Conservation (phyloP, 2,113 vertebrate genomes). For the human (Homo sapiens) region GRCh38 chr4:71207001-71207500, state of each 20-base stretch:
- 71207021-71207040: background rate
- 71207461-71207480: background rate
- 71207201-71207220: background rate
- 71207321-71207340: background rate
- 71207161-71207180: background rate
- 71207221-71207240: background rate
- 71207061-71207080: background rate
- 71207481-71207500: background rate
- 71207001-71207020: background rate
- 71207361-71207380: slow-evolving; percentile 39
- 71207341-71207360: slow-evolving; percentile 16
- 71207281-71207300: slow-evolving; percentile 37
- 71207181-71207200: slow-evolving; percentile 3
- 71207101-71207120: slow-evolving; percentile 17
- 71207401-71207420: background rate
- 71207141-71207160: slow-evolving; percentile 21
- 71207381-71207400: background rate
- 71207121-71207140: slow-evolving; percentile 22
- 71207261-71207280: slow-evolving; percentile 40
- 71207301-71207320: slow-evolving; percentile 59
- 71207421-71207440: background rate
- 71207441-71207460: background rate
- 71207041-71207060: background rate
- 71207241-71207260: slow-evolving; percentile 47
- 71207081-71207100: background rate